A percentile compares a stretch with the other conserved stretches of the same genome.
Evolutionary conservation across 2,888 invertebrate genomes (phyloP).

Genomic region (Phrixothrix hirtus): DNA sequence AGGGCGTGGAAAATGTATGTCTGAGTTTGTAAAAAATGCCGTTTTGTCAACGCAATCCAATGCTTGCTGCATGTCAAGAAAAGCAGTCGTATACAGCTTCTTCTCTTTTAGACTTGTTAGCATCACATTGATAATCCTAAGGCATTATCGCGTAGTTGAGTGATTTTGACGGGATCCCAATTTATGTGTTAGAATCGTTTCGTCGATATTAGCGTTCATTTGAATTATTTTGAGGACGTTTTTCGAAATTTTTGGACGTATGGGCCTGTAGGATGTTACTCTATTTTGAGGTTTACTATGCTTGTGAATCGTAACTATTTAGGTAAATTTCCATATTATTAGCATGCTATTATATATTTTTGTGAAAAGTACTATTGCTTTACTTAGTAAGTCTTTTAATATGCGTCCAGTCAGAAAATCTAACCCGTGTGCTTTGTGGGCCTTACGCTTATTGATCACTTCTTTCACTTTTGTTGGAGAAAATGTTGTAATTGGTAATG

Average conservation of each 20-base stretch:
- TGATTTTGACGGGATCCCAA: slow-evolving; percentile 14
- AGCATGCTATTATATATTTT: slow-evolving; percentile 1
- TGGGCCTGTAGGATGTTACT: background rate
- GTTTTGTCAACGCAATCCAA: slow-evolving; percentile 13
- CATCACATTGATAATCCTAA: slow-evolving; percentile 9
- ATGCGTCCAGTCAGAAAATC: background rate
- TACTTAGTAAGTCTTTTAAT: slow-evolving; percentile 3
- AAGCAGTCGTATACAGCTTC: slow-evolving; percentile 6
- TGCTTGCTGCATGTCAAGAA: slow-evolving; percentile 10
- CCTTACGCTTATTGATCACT: slow-evolving; percentile 4
- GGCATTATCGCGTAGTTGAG: slow-evolving; percentile 12
- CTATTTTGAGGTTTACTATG: background rate
- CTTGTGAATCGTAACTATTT: no score
- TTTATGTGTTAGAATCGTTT: slow-evolving; percentile 3
- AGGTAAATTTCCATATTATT: slow-evolving; percentile 5
- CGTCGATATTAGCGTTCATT: background rate
- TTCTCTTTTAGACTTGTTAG: slow-evolving; percentile 14
- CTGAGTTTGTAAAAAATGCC: slow-evolving; percentile 12
- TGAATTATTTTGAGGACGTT: slow-evolving; percentile 9
- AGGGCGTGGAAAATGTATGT: slow-evolving; percentile 5
- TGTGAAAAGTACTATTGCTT: slow-evolving; percentile 1
- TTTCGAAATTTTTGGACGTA: no score
- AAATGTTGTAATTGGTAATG: slow-evolving; percentile 11
- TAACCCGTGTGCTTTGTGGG: slow-evolving; percentile 7
- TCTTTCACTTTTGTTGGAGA: slow-evolving; percentile 9